Evolutionary conservation across 2,888 invertebrate species (phyloP).

Genomic region (Odontocolon sp.): DNA sequence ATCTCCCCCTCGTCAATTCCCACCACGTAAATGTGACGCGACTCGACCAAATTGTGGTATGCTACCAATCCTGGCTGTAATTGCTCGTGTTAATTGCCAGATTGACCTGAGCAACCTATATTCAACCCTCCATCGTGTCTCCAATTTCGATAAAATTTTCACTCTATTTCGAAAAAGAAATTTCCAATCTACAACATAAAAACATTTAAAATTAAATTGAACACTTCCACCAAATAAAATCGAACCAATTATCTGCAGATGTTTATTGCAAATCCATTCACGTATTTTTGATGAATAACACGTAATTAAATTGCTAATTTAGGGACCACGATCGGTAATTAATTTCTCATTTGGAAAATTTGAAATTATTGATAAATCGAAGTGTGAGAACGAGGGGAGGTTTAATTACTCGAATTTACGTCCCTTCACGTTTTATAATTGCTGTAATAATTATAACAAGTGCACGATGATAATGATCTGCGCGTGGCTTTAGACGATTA

Average conservation of each 20-base stretch:
- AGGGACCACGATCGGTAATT: neutral
- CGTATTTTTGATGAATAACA: neutral
- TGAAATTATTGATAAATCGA: neutral
- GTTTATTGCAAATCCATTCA: conserved; percentile 26
- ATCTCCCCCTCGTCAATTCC: conserved; percentile 3
- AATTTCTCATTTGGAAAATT: conserved; percentile 29
- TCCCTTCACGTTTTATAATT: neutral
- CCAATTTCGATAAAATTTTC: neutral
- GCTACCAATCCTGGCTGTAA: conserved; percentile 28
- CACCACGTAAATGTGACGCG: conserved; percentile 17
- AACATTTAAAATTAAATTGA: too few relatives aligned
- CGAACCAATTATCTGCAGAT: conserved; percentile 1
- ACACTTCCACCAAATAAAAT: too few relatives aligned
- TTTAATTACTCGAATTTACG: neutral
- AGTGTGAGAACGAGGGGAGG: too few relatives aligned
- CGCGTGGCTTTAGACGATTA: neutral
- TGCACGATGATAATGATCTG: neutral
- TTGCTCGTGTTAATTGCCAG: conserved; percentile 32
- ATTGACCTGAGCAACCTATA: neutral
- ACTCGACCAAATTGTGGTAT: conserved; percentile 19
- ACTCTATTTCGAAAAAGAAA: neutral
- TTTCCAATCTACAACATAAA: too few relatives aligned
- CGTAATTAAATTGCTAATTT: too few relatives aligned
- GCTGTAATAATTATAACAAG: neutral
- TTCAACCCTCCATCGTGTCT: neutral